A percentile compares a stretch with the other conserved stretches of the same genome.
These are phyloP conservation scores for Pentamera pediparva DNA, from an alignment of 53 echinoderm and acorn worm species.

Conservation along the genomic window DNA sequence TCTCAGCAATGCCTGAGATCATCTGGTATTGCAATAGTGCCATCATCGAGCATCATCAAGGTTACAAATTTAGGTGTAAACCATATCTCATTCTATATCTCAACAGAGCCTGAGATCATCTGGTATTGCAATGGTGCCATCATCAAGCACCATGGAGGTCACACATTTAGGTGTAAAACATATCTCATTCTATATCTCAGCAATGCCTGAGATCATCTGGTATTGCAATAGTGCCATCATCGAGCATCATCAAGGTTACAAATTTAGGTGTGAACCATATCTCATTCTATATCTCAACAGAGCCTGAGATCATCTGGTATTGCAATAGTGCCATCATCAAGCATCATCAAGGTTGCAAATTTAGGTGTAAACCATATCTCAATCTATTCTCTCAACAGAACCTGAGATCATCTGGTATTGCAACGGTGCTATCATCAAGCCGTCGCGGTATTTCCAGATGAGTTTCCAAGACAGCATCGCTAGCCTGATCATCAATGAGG, in stretches of 20 bases:
- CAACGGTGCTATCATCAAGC: constrained; percentile 87
- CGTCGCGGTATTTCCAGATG: constrained; percentile 98
- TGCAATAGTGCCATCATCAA: constrained; percentile 75
- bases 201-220: constrained; percentile 72
- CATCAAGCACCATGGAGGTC: no score
- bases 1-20: constrained; percentile 55
- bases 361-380: background rate
- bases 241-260: no score
- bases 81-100: no score
- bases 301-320: constrained; percentile 72
- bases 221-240: constrained; percentile 72
- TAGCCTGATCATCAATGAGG: constrained; percentile 85
- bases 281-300: constrained; percentile 18
- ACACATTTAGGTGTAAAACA: no score
- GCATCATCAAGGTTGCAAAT: no score
- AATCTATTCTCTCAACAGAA: constrained; percentile 25
- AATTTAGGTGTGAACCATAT: background rate
- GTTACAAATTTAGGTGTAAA: no score
- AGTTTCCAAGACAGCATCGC: constrained; percentile 71
- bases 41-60: constrained; percentile 88
- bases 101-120: constrained; percentile 60
- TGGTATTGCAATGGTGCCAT: constrained; percentile 82
- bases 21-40: constrained; percentile 81
- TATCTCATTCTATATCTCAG: no score
- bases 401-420: constrained; percentile 86